Evolutionary conservation across 2,113 vertebrate species (phyloP).

Genomic region (Hippocampus barbouri): DNA sequence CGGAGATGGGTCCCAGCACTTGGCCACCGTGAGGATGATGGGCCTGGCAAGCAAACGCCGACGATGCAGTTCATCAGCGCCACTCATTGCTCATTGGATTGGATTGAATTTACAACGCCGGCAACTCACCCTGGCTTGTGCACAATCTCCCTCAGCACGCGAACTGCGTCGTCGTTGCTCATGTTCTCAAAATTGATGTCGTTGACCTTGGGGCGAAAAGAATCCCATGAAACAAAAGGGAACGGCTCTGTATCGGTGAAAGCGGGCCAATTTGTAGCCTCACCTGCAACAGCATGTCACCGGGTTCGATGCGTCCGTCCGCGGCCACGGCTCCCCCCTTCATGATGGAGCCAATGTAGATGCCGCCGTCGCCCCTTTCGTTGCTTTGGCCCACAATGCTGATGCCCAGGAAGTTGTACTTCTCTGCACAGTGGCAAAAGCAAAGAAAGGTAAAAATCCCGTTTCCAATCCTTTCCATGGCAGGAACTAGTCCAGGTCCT

Average conservation of each 20-base stretch:
- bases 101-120: background rate
- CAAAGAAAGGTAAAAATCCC: background rate
- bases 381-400: slow-evolving; percentile 91
- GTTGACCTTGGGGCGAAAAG: slow-evolving; percentile 73
- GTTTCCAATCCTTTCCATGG: too few relatives aligned
- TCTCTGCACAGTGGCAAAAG: slow-evolving; percentile 69
- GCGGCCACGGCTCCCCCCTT: slow-evolving; percentile 88
- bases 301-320: slow-evolving; percentile 85
- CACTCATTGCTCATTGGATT: background rate
- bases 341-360: slow-evolving; percentile 93
- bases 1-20: slow-evolving; percentile 88
- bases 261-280: slow-evolving; percentile 9
- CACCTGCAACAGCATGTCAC: slow-evolving; percentile 90
- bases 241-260: background rate
- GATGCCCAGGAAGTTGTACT: slow-evolving; percentile 90
- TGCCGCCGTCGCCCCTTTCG: slow-evolving; percentile 84
- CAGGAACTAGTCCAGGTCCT: too few relatives aligned
- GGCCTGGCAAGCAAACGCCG: slow-evolving; percentile 65
- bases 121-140: slow-evolving; percentile 82
- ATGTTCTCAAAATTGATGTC: slow-evolving; percentile 92
- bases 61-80: background rate
- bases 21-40: slow-evolving; percentile 86
- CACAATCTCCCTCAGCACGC: slow-evolving; percentile 85
- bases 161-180: slow-evolving; percentile 87
- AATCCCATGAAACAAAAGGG: background rate